phyloP scores from a whole-genome alignment of 2,888 invertebrate genomes.

The Drosophila anomalata region DNA sequence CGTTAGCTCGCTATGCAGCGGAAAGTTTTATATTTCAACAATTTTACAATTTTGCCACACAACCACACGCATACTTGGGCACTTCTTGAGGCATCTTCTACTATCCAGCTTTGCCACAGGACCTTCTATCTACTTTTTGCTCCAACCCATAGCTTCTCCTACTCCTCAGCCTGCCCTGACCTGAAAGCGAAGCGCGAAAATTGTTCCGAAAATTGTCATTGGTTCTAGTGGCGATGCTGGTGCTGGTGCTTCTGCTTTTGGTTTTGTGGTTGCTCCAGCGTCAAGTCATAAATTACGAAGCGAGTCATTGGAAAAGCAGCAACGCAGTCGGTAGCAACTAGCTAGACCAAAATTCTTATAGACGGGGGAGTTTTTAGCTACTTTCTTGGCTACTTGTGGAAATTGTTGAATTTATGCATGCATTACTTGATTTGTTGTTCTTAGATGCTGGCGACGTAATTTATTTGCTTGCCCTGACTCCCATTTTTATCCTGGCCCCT shows the following conservation, averaged over 20 bases:
- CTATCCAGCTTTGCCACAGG: not conserved
- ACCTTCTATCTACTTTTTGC: slow-evolving; percentile 1
- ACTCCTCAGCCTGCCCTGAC: slow-evolving; percentile 1
- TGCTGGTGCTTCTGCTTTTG: slow-evolving; percentile 35
- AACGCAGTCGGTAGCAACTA: slow-evolving; percentile 34
- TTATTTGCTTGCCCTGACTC: slow-evolving; percentile 54
- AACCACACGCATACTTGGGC: slow-evolving; percentile 21
- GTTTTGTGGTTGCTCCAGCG: slow-evolving; percentile 52
- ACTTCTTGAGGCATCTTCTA: slow-evolving; percentile 19
- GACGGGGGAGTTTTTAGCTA: slow-evolving; percentile 40
- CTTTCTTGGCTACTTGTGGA: slow-evolving; percentile 69
- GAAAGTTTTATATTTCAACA: slow-evolving; percentile 81
- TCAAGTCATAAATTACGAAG: slow-evolving; percentile 81
- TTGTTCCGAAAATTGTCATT: slow-evolving; percentile 77
- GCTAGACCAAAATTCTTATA: not conserved
- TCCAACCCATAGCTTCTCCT: not conserved
- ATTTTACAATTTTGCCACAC: slow-evolving; percentile 68
- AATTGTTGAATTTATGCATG: slow-evolving; percentile 76
- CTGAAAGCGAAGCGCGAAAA: slow-evolving; percentile 54
- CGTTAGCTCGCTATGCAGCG: slow-evolving; percentile 83
- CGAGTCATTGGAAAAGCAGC: slow-evolving; percentile 74
- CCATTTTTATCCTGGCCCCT: not conserved
- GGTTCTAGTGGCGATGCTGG: slow-evolving; percentile 21
- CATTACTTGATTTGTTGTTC: slow-evolving; percentile 71
- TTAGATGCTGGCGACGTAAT: slow-evolving; percentile 66